Percentiles rank a stretch among this genome's conserved stretches.
Evolutionary conservation across 2,113 vertebrate species (phyloP).

Genomic region (Addax nasomaculatus): DNA sequence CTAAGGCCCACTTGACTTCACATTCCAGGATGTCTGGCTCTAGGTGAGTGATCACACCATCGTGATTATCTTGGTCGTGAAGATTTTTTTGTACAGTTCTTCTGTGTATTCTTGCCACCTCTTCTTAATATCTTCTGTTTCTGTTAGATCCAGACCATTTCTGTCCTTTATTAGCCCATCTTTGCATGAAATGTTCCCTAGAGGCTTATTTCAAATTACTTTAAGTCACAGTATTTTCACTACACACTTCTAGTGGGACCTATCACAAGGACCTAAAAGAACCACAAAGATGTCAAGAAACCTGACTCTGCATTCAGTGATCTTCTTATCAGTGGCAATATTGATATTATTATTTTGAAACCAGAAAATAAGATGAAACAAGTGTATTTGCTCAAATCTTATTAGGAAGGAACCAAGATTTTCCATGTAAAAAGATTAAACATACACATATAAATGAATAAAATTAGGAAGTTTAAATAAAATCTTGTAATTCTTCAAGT

Average conservation of each 20-base stretch:
- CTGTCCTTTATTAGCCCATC: too few species aligned
- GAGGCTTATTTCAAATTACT: background rate
- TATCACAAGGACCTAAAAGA: background rate
- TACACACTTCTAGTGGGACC: background rate
- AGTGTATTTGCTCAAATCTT: background rate
- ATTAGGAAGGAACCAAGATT: background rate
- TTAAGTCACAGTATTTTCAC: background rate
- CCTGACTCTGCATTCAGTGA: background rate
- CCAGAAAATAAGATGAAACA: background rate
- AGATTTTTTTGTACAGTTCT: too few species aligned
- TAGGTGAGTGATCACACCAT: too few species aligned
- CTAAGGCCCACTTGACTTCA: too few species aligned
- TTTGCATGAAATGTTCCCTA: background rate
- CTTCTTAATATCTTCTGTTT: too few species aligned
- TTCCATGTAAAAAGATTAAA: background rate
- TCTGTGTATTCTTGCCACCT: too few species aligned
- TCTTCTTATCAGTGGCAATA: background rate
- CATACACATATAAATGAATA: background rate
- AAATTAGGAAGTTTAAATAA: constrained; percentile 11
- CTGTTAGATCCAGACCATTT: too few species aligned
- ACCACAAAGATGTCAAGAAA: background rate
- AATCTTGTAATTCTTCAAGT: background rate
- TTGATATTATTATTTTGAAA: background rate
- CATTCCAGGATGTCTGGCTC: too few species aligned
- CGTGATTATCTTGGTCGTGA: too few species aligned